Conservation (phyloP, 2,113 vertebrate species). For the Apaloderma vittatum region DNA sequence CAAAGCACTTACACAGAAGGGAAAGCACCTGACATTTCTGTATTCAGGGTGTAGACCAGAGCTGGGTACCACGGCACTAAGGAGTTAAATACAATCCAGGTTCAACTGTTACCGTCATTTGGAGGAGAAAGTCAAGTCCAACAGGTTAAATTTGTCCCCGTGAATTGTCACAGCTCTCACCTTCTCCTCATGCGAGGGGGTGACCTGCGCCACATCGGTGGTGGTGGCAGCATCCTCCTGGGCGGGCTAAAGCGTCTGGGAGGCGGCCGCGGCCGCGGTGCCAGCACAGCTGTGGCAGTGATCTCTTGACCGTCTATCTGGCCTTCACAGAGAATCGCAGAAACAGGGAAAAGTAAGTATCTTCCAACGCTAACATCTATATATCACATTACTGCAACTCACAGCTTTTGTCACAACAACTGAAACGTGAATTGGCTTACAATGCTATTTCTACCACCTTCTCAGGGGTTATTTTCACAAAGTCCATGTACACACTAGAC, state of each 20-base stretch:
- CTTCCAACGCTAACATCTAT: not conserved
- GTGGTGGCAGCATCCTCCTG: constrained; percentile 91
- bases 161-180: constrained; percentile 58
- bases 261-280: constrained; percentile 86
- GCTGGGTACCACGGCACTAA: not conserved
- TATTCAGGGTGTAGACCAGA: not conserved
- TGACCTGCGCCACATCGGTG: constrained; percentile 93
- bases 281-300: constrained; percentile 91
- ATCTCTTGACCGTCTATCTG: constrained; percentile 98
- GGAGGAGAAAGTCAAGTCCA: not conserved
- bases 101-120: not conserved
- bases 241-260: constrained; percentile 91
- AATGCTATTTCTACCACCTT: not conserved
- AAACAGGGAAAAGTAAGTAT: not conserved
- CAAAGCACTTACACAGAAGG: not conserved
- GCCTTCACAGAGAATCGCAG: constrained; percentile 76
- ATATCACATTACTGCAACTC: not conserved
- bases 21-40: not conserved
- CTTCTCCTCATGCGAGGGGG: constrained; percentile 95
- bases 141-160: not conserved
- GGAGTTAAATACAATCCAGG: not conserved
- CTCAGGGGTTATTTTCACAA: not conserved
- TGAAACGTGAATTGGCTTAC: rapidly evolving
- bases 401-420: not conserved
- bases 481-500: not conserved